Base-by-base conservation (phyloP, 2,888 invertebrate species). In the Deladenus siricidicola region DNA sequence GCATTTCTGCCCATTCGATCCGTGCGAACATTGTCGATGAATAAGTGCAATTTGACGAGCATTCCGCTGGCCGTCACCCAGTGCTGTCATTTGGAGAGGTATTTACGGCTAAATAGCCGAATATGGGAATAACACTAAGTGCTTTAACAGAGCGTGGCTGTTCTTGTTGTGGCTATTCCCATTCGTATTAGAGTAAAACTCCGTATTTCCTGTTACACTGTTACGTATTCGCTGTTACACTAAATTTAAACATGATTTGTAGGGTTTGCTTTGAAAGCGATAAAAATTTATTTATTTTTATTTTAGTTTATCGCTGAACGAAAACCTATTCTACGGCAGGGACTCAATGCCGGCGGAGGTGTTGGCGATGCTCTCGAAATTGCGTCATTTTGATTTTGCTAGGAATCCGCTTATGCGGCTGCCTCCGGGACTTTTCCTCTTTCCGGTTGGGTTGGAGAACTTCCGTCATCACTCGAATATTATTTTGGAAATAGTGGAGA, bases 1-100 rank as follows among this genome's bases (percentile, higher is more conserved):
- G 58, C 74, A 6, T 70, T 75, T 52, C 62, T 75, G 17, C 72
- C 75, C 6, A 50, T 73, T 2, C 73, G 72, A 55, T 65, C 68
- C 6, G 58, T 70, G 26, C 53, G 61, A 28, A 63, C 65, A 8
- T 60, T 75, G 8, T 69, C 72, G 39, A 51, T 75, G 58, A 67
- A 75, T 42, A 49, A 61, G 6, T 73, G 73, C 57, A 71, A 73
- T 57, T 59, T 75, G 29, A 71, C 73, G 14, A 28, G 62, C 42
- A 65, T 75, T 14, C 75, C 75, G 1, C 45, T 63, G 21, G 73
- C 75, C 0, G 68, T 75, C 44, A 69, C 69, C 8, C 67, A 69
- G 10, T 70, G 70, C 55, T 75, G 75, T 55, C 69, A 68, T 28
- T 56, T 75, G 42, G 67, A 68, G 21, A 65, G 64, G 70, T 67